Percentiles rank a stretch among this genome's conserved stretches.
Evolutionary conservation across 2,797 vertebrate species (phyloP).

Genomic region (Betta splendens): DNA sequence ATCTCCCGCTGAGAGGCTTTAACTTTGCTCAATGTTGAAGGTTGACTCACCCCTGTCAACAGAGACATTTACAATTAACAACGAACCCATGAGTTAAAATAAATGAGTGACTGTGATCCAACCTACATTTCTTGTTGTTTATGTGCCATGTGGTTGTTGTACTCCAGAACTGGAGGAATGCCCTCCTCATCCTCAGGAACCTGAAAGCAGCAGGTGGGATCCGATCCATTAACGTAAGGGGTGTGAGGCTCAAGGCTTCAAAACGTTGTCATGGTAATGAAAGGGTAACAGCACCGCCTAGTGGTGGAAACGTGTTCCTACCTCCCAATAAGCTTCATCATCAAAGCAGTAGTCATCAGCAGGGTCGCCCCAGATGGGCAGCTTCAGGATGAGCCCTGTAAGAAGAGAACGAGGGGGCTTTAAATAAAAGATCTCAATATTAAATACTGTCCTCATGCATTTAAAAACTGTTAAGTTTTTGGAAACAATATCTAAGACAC

Average conservation of each 20-base stretch:
- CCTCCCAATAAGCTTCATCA: conserved; percentile 95
- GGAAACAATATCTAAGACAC: too few species aligned
- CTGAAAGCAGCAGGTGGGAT: conserved; percentile 63
- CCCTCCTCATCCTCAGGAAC: conserved; percentile 87
- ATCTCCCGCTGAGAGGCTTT: conserved; percentile 16
- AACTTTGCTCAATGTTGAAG: conserved; percentile 77
- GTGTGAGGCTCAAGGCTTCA: too few species aligned
- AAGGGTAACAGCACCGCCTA: conserved; percentile 33
- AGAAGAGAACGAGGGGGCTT: conserved; percentile 5
- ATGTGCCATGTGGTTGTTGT: conserved; percentile 79
- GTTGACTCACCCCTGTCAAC: conserved; percentile 75
- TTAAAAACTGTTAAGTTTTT: too few species aligned
- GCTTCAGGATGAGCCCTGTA: conserved; percentile 87
- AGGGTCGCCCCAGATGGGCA: conserved; percentile 91
- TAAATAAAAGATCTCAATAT: not conserved
- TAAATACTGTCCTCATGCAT: too few species aligned
- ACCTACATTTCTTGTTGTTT: conserved; percentile 76
- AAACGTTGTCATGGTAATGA: too few species aligned
- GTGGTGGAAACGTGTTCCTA: conserved; percentile 64
- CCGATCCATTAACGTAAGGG: too few species aligned
- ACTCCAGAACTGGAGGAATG: conserved; percentile 77
- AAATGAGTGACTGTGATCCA: not conserved
- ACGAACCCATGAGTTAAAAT: not conserved
- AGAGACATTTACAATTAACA: conserved; percentile 6
- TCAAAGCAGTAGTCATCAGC: conserved; percentile 93